Percentiles rank a stretch among this genome's conserved stretches.
phyloP scores from a whole-genome alignment of 1,140 invertebrate species.

The Fragariocoptes setiger region DNA sequence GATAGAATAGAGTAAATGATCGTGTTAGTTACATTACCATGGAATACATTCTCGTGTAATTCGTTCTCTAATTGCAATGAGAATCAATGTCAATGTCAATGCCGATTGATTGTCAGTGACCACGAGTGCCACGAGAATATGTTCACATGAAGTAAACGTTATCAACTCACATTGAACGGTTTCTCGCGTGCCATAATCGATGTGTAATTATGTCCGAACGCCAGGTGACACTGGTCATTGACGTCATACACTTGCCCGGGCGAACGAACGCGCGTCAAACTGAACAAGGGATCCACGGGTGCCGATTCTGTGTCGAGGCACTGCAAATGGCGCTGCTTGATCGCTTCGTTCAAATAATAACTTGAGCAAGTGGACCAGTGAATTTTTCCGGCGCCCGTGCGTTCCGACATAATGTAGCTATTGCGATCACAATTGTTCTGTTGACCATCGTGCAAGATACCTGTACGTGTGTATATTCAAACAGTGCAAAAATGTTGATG shows the following conservation, averaged over 20 bases:
- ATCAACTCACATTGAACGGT: conserved; percentile 12
- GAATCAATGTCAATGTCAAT: background rate
- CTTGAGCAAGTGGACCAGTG: conserved; percentile 14
- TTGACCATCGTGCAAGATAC: conserved; percentile 16
- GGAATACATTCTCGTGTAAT: background rate
- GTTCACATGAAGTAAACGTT: background rate
- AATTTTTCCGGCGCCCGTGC: conserved; percentile 13
- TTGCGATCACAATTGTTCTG: conserved; percentile 12
- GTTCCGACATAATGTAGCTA: conserved; percentile 13
- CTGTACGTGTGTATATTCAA: conserved; percentile 11
- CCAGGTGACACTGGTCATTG: conserved; percentile 12
- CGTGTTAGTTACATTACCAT: background rate
- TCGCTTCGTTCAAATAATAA: conserved; percentile 10
- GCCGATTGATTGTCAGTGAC: background rate
- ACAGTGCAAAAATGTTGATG: background rate
- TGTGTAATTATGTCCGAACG: conserved; percentile 11
- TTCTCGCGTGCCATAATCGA: conserved; percentile 9
- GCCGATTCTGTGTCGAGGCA: conserved; percentile 12
- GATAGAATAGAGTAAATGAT: background rate
- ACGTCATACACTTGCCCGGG: conserved; percentile 12
- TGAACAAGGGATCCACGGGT: conserved; percentile 2
- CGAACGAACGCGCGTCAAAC: conserved; percentile 5
- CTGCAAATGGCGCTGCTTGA: conserved; percentile 10
- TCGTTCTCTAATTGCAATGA: background rate
- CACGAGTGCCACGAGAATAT: background rate